Evolutionary conservation across 2,797 vertebrate species (phyloP), one percentile per base, ranked within the genome.

Genomic region (Anableps anableps): DNA sequence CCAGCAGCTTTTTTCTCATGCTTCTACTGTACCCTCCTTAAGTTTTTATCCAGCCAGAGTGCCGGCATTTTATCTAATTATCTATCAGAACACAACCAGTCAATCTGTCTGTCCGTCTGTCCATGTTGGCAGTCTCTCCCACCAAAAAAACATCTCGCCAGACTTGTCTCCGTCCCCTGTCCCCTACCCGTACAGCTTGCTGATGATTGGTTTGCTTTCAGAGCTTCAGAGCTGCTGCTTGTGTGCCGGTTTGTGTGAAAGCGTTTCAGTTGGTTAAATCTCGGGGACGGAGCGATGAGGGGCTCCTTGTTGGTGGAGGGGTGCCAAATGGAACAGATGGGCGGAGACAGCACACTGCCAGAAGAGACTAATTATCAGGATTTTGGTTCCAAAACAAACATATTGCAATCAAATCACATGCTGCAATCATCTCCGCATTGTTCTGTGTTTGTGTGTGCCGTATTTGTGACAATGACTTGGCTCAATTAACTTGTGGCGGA

Each of bases 341-440:
- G 93, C 76, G 85, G 88, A 91, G 89, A 88, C 83, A 88, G 90
- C 90, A 85, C 82, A 14, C 79, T 89, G 94, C 94, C 93, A 96
- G 94, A 88, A 95, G 91, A 92, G 91, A 93, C 93, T 96, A 94
- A 96, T 96, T 95, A 95, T 95, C 94, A 91, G 89, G 85, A 90
- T 95, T 95, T 94, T 86, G 77, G 94, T 93, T 95, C 92, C 93
- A 95, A 95, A 94, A 90, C 92, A 96, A 96, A 96, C 95, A 96
- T 96, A 96, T 96, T 96, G 95, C 95, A 93, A 94, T 94, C 87
- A 94, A 95, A 95, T 95, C 93, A 90, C 94, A 95, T 90, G 88
- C 89, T 91, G 93, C 91, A 93, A 93, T 94, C 85, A 91, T 90
- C 89, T 88, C 91, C 83, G 85, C 90, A 95, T 95, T 93, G 90